phyloP scores from a whole-genome alignment of 2,888 invertebrate genomes.

The Sylvicola fuscatus region DNA sequence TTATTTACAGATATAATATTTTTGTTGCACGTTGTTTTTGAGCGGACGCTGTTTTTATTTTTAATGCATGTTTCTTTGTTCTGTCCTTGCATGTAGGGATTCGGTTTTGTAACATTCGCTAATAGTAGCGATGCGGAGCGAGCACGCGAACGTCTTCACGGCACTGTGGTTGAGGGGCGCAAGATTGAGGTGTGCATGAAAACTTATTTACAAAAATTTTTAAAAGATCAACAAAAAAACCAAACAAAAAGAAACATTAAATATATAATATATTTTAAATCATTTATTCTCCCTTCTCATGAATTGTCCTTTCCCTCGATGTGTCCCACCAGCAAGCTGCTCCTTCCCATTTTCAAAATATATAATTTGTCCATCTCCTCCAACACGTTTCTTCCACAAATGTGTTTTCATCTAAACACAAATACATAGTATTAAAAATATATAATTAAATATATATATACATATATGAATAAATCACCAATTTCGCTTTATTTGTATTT shows the following conservation, averaged over 20 bases:
- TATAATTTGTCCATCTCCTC: too few relatives aligned
- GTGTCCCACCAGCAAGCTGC: too few relatives aligned
- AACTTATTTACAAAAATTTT: not conserved
- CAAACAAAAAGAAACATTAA: not conserved
- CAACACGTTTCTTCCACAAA: too few relatives aligned
- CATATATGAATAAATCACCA: too few relatives aligned
- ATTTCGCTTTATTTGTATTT: too few relatives aligned
- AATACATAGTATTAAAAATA: too few relatives aligned
- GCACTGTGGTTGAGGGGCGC: slow-evolving; percentile 99
- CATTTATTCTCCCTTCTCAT: not conserved
- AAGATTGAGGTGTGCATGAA: slow-evolving; percentile 99
- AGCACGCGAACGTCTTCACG: slow-evolving; percentile 99
- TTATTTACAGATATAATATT: slow-evolving; percentile 42
- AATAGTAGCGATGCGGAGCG: slow-evolving; percentile 99
- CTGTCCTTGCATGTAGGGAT: slow-evolving; percentile 98
- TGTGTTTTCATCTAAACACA: too few relatives aligned
- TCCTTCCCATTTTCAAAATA: too few relatives aligned
- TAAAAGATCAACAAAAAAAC: not conserved
- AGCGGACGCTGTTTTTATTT: slow-evolving; percentile 39
- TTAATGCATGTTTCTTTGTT: slow-evolving; percentile 81
- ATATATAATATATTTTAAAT: too few relatives aligned
- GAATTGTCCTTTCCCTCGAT: not conserved
- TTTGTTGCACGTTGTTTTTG: slow-evolving; percentile 62
- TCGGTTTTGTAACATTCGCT: slow-evolving; percentile 99
- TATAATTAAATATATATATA: too few relatives aligned